Evolutionary conservation across 2,113 vertebrate species (phyloP).

Genomic region (Polyodon spathula): DNA sequence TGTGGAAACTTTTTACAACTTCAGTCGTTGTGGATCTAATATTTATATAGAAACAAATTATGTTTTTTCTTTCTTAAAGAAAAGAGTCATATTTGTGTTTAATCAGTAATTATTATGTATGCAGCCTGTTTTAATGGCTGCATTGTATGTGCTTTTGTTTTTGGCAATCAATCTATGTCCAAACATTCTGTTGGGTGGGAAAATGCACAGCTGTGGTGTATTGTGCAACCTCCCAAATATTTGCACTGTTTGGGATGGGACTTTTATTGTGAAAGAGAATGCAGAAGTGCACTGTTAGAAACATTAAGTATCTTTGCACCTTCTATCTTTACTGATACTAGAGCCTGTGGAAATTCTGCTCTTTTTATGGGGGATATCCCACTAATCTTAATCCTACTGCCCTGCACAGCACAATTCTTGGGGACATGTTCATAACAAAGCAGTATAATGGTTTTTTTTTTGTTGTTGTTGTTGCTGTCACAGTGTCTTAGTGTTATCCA

Average conservation of each 20-base stretch:
- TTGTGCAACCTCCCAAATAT: conserved; percentile 58
- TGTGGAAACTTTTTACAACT: conserved; percentile 44
- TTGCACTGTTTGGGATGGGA: conserved; percentile 46
- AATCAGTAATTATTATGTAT: conserved; percentile 37
- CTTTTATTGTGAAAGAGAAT: conserved; percentile 45
- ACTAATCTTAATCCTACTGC: conserved; percentile 46
- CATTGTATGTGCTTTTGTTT: conserved; percentile 50
- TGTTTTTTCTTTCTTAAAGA: conserved; percentile 25
- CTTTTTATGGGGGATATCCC: conserved; percentile 41
- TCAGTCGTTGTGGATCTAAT: conserved; percentile 67
- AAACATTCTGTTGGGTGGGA: conserved; percentile 46
- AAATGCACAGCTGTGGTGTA: conserved; percentile 50
- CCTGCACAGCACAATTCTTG: conserved; percentile 63
- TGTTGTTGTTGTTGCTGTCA: too few species aligned
- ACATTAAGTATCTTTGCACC: conserved; percentile 43
- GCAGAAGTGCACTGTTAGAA: conserved; percentile 53
- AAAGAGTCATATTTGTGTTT: neutral
- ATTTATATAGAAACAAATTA: conserved; percentile 68
- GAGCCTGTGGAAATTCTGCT: conserved; percentile 56
- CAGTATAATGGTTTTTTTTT: too few species aligned
- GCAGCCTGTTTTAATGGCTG: conserved; percentile 51
- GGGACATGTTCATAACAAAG: conserved; percentile 52
- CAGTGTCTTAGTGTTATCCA: conserved; percentile 50
- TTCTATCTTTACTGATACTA: conserved; percentile 52
- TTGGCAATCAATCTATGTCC: conserved; percentile 55